Base-by-base conservation (phyloP, 2,113 vertebrate species). In the Corynorhinus townsendii region DNA sequence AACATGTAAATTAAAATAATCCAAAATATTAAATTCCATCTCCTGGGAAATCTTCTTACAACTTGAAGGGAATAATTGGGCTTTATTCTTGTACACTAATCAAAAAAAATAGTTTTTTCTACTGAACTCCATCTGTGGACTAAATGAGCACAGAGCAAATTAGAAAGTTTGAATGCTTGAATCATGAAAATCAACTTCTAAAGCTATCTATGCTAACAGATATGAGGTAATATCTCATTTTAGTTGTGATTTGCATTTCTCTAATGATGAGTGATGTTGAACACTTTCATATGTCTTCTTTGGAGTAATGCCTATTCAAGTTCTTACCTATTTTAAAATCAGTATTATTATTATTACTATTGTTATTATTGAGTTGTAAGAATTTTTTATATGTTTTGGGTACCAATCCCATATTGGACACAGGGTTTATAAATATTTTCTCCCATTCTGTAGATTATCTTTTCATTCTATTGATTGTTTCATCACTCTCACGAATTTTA, bases 41-140 rank as follows among this genome's bases (percentile, higher is more conserved):
- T 85, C 15, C 33, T 49, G n/a, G 22, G 5, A 17, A 82, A 47
- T 35, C 6, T 95, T 82, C 28, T 64, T 89, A 68, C 26, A 90
- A 47, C 1, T 87, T 71, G 28, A 94, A 92, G 11, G 14, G 47
- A 66, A 54, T 89, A 84, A 82, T 81, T n/a, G 68, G 26, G 30
- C n/a, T 95, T 94, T 91, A 71, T 69, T 93, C 54, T 59, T 86
- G 49, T 81, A 76, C 15, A 28, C 33, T 88, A 72, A 88, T n/a
- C 33, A 28, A 35, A 28, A 72, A 72, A 69, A 38, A 75, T 56
- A 26, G 5, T n/a, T 93, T 81, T 88, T 35, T 56, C 38, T 84
- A 24, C 8, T 94, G 66, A 87, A 64, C 47, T 64, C 54, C 72
- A 15, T 91, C 40, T 80, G 11, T 90, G 71, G 64, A 84, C 43